phyloP scores from a whole-genome alignment of 2,888 invertebrate genomes.

The Cotesia congregata region DNA sequence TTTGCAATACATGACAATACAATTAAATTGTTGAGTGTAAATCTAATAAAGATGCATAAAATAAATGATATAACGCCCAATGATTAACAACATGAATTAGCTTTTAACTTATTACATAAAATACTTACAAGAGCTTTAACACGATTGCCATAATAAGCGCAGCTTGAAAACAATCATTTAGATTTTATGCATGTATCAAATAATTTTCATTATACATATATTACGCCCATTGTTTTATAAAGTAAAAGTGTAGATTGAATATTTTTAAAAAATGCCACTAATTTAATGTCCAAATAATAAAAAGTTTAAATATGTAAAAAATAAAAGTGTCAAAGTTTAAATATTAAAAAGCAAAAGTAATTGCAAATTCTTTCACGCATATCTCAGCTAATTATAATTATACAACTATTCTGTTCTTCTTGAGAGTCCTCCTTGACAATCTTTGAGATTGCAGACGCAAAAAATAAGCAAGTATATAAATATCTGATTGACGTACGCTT shows the following conservation, averaged over 20 bases:
- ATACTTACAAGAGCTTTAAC: constrained; percentile 60
- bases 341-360: constrained; percentile 34
- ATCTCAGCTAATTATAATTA: neutral
- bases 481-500: neutral
- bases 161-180: constrained; percentile 61
- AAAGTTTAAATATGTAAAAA: neutral
- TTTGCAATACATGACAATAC: too few species aligned
- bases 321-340: constrained; percentile 17
- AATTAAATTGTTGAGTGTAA: neutral
- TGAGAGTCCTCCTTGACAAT: neutral
- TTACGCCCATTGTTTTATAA: too few species aligned
- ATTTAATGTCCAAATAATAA: too few species aligned
- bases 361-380: constrained; percentile 28
- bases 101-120: constrained; percentile 35
- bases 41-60: constrained; percentile 16
- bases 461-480: constrained; percentile 9
- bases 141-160: constrained; percentile 51
- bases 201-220: constrained; percentile 19
- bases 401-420: neutral
- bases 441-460: neutral
- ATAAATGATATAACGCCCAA: constrained; percentile 26
- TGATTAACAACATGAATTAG: constrained; percentile 17
- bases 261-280: too few species aligned
- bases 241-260: too few species aligned
- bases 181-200: constrained; percentile 36